Conservation (phyloP, 2,888 invertebrate genomes). For the Cataglyphis cursor region DNA sequence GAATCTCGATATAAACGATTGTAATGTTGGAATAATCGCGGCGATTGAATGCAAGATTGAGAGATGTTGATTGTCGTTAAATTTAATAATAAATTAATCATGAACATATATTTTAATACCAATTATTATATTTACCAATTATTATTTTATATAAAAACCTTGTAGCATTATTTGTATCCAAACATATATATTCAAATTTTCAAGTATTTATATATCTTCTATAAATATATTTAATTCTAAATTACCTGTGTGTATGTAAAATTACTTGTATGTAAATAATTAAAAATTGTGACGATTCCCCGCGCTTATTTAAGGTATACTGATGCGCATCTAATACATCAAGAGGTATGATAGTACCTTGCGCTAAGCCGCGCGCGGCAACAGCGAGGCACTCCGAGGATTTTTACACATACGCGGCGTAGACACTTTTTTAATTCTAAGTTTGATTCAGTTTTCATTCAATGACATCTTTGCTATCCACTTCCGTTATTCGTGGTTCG, state of each 20-base stretch:
- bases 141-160: not conserved
- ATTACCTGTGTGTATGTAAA: not conserved
- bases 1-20: slow-evolving; percentile 40
- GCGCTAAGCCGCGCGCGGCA: no score
- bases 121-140: slow-evolving; percentile 20
- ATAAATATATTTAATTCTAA: not conserved
- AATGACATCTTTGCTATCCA: slow-evolving; percentile 39
- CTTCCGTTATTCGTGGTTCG: slow-evolving; percentile 30
- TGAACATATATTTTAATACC: not conserved
- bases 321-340: not conserved
- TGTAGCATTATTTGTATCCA: not conserved
- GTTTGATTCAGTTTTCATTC: slow-evolving; percentile 51
- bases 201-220: not conserved
- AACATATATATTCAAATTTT: not conserved
- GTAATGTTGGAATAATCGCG: not conserved
- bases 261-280: not conserved
- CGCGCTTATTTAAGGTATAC: not conserved
- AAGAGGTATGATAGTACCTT: no score
- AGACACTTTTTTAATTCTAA: slow-evolving; percentile 17
- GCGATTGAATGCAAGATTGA: not conserved
- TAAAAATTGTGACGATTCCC: not conserved
- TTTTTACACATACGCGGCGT: not conserved
- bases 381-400: no score
- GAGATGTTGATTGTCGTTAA: not conserved
- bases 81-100: not conserved